These are phyloP conservation scores for Drosophila sp. DNA, from an alignment of 1,140 invertebrate species.

Conservation along the genomic window DNA sequence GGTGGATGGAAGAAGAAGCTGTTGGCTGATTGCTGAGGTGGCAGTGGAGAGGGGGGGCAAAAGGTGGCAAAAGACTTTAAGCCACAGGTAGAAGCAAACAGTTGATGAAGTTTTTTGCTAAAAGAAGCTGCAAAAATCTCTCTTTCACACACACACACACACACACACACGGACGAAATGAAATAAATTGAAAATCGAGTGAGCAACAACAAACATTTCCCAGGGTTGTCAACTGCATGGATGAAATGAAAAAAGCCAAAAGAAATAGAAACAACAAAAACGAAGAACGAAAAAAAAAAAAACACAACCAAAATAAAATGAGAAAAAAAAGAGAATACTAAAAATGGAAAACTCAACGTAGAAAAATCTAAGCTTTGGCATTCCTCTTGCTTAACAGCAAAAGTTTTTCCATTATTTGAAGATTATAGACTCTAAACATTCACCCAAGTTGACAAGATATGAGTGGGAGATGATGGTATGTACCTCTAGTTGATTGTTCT, in stretches of 20 bases:
- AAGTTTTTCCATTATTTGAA: conserved; percentile 83
- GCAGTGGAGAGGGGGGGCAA: neutral
- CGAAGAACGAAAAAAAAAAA: neutral
- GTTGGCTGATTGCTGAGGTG: conserved; percentile 54
- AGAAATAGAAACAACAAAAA: conserved; percentile 21
- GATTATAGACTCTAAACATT: conserved; percentile 82
- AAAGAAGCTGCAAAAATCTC: conserved; percentile 47
- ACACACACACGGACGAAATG: conserved; percentile 48
- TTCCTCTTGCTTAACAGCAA: conserved; percentile 81
- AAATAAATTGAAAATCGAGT: conserved; percentile 81
- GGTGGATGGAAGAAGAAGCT: conserved; percentile 34
- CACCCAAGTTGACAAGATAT: conserved; percentile 62
- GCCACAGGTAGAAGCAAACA: conserved; percentile 76
- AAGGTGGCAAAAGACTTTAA: conserved; percentile 58
- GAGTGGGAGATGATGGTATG: conserved; percentile 20
- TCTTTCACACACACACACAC: neutral
- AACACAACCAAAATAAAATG: neutral
- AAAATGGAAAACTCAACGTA: conserved; percentile 25
- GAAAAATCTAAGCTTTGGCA: conserved; percentile 75
- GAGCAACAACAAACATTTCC: conserved; percentile 53
- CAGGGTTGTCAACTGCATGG: conserved; percentile 68
- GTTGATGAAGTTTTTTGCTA: conserved; percentile 76
- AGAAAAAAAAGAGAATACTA: conserved; percentile 38
- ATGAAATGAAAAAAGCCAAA: conserved; percentile 1
- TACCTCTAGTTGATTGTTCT: conserved; percentile 48